Percentiles rank a stretch among this genome's conserved stretches.
Conservation (phyloP, 1,140 invertebrate species). For the Phthorimaea operculella region DNA sequence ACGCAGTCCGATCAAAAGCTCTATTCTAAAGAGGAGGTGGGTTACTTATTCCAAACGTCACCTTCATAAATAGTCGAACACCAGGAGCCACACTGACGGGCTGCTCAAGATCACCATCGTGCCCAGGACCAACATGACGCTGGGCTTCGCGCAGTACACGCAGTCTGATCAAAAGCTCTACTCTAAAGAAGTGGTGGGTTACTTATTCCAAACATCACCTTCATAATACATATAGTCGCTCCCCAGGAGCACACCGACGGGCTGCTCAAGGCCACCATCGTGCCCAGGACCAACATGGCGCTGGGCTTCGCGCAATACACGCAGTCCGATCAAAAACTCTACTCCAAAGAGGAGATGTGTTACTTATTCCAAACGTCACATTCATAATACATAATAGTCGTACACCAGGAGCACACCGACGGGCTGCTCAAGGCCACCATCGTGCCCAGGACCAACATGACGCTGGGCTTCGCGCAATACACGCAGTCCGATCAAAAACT, state of each 20-base stretch:
- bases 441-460: slow-evolving; percentile 89
- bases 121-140: slow-evolving; percentile 86
- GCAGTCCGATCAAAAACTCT: slow-evolving; percentile 89
- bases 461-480: slow-evolving; percentile 94
- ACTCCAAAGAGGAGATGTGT: slow-evolving; percentile 50
- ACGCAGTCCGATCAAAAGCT: slow-evolving; percentile 91
- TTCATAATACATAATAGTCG: slow-evolving; percentile 76
- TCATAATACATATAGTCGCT: slow-evolving; percentile 78
- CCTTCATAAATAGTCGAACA: no score
- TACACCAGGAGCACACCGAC: slow-evolving; percentile 97
- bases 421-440: slow-evolving; percentile 96
- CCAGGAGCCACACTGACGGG: slow-evolving; percentile 93
- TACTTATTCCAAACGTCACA: not conserved
- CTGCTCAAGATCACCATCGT: slow-evolving; percentile 96
- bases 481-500: slow-evolving; percentile 91
- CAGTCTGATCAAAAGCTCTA: slow-evolving; percentile 91
- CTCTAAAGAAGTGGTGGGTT: slow-evolving; percentile 33
- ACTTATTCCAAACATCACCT: not conserved
- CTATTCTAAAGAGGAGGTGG: slow-evolving; percentile 82
- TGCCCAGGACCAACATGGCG: slow-evolving; percentile 89
- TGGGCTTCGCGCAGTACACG: slow-evolving; percentile 95
- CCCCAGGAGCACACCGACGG: slow-evolving; percentile 98
- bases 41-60: no score
- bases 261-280: slow-evolving; percentile 94
- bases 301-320: slow-evolving; percentile 95